These are phyloP conservation scores for Manis pentadactyla DNA, from an alignment of 2,797 vertebrate species.

Conservation along the genomic window DNA sequence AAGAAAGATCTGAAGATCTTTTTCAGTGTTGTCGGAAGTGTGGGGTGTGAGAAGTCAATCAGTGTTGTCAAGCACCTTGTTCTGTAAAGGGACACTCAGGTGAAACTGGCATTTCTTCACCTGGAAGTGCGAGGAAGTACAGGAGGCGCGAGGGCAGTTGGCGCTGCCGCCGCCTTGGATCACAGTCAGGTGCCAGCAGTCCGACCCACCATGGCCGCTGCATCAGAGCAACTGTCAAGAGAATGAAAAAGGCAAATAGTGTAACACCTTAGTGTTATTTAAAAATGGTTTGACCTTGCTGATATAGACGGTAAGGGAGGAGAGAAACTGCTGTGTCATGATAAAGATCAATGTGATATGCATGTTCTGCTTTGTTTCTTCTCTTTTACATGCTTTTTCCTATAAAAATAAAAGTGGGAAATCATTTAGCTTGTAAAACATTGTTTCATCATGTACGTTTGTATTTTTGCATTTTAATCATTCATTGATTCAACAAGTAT, in stretches of 20 bases:
- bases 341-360: not conserved
- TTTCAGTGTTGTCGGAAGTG: conserved; percentile 82
- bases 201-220: not conserved
- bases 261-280: not conserved
- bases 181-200: not conserved
- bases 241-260: not conserved
- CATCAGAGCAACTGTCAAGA: not conserved
- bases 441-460: not conserved
- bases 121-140: not conserved
- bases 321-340: not conserved
- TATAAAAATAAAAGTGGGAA: conserved; percentile 25
- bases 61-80: conserved; percentile 79
- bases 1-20: conserved; percentile 79
- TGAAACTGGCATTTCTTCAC: not conserved
- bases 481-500: not conserved
- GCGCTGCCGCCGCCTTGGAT: not conserved
- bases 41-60: conserved; percentile 78
- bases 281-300: not conserved
- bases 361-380: not conserved
- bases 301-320: not conserved
- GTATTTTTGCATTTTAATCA: conserved; percentile 43
- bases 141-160: not conserved
- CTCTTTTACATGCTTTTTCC: not conserved
- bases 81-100: conserved; percentile 65
- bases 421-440: not conserved